These are phyloP conservation scores for Andricus curvator DNA, from an alignment of 2,888 invertebrate species.

Conservation along the genomic window DNA sequence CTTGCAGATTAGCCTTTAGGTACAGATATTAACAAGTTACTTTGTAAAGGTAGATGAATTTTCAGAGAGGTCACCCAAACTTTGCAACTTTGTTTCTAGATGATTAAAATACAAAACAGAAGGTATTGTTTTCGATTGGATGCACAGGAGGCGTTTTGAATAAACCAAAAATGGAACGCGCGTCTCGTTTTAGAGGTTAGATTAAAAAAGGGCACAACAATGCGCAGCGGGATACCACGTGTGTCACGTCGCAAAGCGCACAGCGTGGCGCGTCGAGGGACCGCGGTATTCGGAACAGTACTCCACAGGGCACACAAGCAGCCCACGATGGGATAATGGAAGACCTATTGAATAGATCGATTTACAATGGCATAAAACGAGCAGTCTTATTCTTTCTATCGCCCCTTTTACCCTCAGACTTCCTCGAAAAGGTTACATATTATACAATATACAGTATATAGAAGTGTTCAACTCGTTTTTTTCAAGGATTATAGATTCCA, in stretches of 20 bases:
- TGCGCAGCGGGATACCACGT: conserved; percentile 71
- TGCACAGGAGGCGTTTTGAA: neutral
- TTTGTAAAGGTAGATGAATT: no score
- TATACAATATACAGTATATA: neutral
- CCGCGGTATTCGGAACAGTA: conserved; percentile 52
- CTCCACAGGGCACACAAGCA: conserved; percentile 66
- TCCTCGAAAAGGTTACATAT: conserved; percentile 15
- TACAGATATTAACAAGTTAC: no score
- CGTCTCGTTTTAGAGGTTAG: conserved; percentile 49
- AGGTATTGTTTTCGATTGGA: neutral
- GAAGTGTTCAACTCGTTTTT: neutral
- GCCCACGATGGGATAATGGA: conserved; percentile 70
- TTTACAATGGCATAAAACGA: conserved; percentile 78
- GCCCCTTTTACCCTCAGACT: conserved; percentile 1
- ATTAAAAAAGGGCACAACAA: conserved; percentile 73
- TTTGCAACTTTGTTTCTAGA: conserved; percentile 29
- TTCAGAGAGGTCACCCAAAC: conserved; percentile 30
- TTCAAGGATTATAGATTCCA: neutral
- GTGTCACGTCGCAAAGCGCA: conserved; percentile 60
- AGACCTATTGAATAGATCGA: conserved; percentile 78
- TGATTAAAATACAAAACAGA: neutral
- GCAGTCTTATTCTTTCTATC: conserved; percentile 62
- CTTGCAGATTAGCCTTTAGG: neutral
- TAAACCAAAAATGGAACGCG: conserved; percentile 54
- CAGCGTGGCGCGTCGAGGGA: conserved; percentile 54